Evolutionary conservation across 2,888 invertebrate species (phyloP), one percentile per base, ranked within the genome.

Genomic region (Alcis repandata): DNA sequence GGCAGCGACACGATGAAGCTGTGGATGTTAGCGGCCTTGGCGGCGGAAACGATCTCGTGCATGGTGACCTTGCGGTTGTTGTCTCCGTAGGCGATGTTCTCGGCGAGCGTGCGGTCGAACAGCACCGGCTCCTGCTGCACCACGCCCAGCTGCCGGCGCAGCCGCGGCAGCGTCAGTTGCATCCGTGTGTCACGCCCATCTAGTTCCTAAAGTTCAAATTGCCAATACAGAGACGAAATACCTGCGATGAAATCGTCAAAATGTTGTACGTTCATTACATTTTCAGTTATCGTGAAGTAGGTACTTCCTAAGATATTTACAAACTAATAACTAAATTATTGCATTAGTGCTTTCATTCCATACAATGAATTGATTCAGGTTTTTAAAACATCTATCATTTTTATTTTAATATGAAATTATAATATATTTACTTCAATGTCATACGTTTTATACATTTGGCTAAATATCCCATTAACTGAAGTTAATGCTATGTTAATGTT

Each of bases 71-170:
- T 90, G 17, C 96, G 94, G 70, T 91, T 94, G 84, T 97, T 97
- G 83, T 97, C 97, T 4, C 98, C 98, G 82, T 98, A 98, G 0
- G 96, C 96, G 75, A 98, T 98, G 85, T 98, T 98, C 80, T 98
- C 97, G 0, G 95, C 95, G 56, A 98, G 96, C 32, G 96, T 96
- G 61, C 96, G 94, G 83, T 97, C 96, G 87, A 98, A 98, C 1
- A 98, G 94, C 11, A 96, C 95, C 0, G 97, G 98, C 78, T 98
- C 98, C 86, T 98, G 98, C 4, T 97, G 96, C 1, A 98, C 96
- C 40, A 98, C 95, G 0, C 97, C 97, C 65, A 98, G 91, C 80
- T 97, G 96, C 7, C 95, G 94, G 43, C 98, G 94, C 33, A 97
- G 87, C 65, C 95, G 95, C 0, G 95, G 92, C 22, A 97, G 84